Base-by-base conservation (phyloP, 2,888 invertebrate genomes). In the Ptychoptera albimana region DNA sequence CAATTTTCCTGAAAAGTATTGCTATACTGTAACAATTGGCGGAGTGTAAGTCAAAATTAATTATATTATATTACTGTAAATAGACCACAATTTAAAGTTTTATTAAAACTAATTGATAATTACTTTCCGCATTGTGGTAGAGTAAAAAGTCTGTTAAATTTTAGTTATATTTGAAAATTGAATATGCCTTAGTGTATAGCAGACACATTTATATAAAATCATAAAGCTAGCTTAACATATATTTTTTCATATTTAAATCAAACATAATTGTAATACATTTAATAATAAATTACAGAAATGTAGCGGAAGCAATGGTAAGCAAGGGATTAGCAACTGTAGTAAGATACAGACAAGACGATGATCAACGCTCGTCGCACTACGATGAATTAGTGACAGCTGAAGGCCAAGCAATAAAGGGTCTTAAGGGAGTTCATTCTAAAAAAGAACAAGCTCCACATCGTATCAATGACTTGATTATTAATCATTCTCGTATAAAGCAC, bases 321-420 rank as follows among this genome's bases (percentile, higher is more conserved):
- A 92, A 92, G 65, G 98, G 98, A 8, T 72, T 86, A 44, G 96
- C 91, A 0, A 85, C 85, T 41, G 94, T 96, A 7, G 83, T 99
- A 1, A 77, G 88, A 48, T 93, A 98, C 60, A 75, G 92, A 45
- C 88, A 87, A 57, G 94, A 96, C 60, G 96, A 99, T 59, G 94
- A 97, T 61, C 89, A 92, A 63, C 77, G 96, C 48, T 93, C 96
- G 38, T 82, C 87, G 0, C 82, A 82, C 50, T 98, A 97, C 60
- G 96, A 97, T 63, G 82, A 85, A 48, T 70, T 98, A 16, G 69
- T 93, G 46, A 83, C 87, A 46, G 97, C 97, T 1, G 97, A 98
- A 67, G 77, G 79, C 23, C 89, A 93, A 59, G 97, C 98, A 0
- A 74, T 77, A 50, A 96, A 96, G 66, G 82, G 83, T 9, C 73